These are phyloP conservation scores for Labeo catla DNA, from an alignment of 2,113 vertebrate species.

Conservation along the genomic window DNA sequence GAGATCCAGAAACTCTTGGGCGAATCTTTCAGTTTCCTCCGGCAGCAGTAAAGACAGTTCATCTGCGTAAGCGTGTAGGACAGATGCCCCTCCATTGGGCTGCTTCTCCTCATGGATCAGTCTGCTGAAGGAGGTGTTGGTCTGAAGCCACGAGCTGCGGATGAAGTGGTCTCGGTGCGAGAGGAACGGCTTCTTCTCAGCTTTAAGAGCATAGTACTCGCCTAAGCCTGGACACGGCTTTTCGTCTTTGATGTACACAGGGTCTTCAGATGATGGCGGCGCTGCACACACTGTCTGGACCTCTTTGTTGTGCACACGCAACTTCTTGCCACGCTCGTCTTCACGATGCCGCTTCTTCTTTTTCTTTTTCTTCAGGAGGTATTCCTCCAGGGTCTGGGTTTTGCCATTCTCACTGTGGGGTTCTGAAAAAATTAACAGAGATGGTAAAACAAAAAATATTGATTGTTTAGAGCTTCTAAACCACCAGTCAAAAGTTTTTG, in stretches of 20 bases:
- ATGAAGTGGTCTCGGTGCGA: slow-evolving; percentile 94
- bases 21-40: slow-evolving; percentile 90
- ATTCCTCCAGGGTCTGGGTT: slow-evolving; percentile 84
- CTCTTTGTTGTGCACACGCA: slow-evolving; percentile 89
- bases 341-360: slow-evolving; percentile 95
- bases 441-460: background rate
- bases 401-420: slow-evolving; percentile 87
- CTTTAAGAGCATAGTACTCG: slow-evolving; percentile 82
- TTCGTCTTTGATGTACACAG: slow-evolving; percentile 81
- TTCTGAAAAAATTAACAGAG: slow-evolving; percentile 73
- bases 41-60: slow-evolving; percentile 92
- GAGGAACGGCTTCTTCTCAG: slow-evolving; percentile 83
- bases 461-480: too few relatives aligned
- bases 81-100: slow-evolving; percentile 91
- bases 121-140: slow-evolving; percentile 84
- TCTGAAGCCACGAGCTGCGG: slow-evolving; percentile 90
- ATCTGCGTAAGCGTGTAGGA: slow-evolving; percentile 96
- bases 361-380: slow-evolving; percentile 93
- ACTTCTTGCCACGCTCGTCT: slow-evolving; percentile 82
- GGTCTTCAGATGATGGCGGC: slow-evolving; percentile 68
- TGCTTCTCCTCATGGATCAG: slow-evolving; percentile 95
- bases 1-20: slow-evolving; percentile 91
- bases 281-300: slow-evolving; percentile 89
- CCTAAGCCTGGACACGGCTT: slow-evolving; percentile 75
- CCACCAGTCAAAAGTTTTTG: too few relatives aligned